A percentile compares a stretch with the other conserved stretches of the same genome.
These are phyloP conservation scores for Lipophrys pholis DNA, from an alignment of 2,113 vertebrate genomes.

Conservation along the genomic window DNA sequence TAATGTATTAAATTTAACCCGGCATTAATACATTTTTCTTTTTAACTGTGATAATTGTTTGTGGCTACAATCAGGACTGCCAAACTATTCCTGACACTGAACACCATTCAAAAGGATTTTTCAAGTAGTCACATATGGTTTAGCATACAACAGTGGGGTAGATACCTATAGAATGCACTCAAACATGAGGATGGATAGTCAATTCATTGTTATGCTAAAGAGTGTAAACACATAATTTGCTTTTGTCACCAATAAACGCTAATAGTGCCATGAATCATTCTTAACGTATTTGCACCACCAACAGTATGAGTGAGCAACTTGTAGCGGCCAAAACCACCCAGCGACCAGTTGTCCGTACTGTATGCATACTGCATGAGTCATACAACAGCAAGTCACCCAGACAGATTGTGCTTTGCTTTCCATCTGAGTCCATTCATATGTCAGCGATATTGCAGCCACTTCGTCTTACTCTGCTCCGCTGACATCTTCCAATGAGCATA, in stretches of 20 bases:
- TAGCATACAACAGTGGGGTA: no score
- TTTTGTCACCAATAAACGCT: no score
- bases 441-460: conserved; percentile 55
- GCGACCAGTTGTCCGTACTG: conserved; percentile 42
- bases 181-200: no score
- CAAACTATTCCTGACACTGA: no score
- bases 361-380: conserved; percentile 67
- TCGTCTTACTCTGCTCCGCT: conserved; percentile 39
- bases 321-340: conserved; percentile 17
- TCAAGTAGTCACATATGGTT: no score
- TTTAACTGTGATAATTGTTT: no score
- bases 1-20: neutral
- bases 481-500: conserved; percentile 47
- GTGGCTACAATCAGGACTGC: no score
- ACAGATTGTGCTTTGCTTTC: conserved; percentile 68
- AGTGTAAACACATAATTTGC: no score
- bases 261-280: neutral
- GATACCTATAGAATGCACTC: no score
- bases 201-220: no score
- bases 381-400: conserved; percentile 43
- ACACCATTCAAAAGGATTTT: no score
- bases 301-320: conserved; percentile 34
- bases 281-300: conserved; percentile 17
- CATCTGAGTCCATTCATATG: conserved; percentile 71
- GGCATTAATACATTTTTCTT: neutral